A percentile compares a stretch with the other conserved stretches of the same genome.
Conservation (phyloP, 2,797 vertebrate genomes). For the Macroramphosus scolopax region DNA sequence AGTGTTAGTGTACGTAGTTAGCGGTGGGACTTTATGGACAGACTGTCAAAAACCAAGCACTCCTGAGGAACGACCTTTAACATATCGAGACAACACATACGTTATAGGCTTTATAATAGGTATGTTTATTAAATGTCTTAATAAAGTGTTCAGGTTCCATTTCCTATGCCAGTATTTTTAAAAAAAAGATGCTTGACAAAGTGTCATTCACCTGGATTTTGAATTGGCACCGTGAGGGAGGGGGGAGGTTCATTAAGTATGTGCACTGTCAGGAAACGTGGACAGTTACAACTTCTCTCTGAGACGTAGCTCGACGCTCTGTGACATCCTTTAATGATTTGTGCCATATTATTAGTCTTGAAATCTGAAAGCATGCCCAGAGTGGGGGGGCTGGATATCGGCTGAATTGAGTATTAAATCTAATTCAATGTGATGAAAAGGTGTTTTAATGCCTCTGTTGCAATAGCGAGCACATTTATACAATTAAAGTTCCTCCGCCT, state of each 20-base stretch:
- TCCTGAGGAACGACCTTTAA: constrained; percentile 46
- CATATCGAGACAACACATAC: constrained; percentile 41
- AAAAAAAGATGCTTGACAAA: constrained; percentile 5
- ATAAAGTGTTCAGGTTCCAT: constrained; percentile 33
- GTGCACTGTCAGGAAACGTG: constrained; percentile 26
- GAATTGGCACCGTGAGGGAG: constrained; percentile 26
- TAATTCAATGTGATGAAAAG: constrained; percentile 26
- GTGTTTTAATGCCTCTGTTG: constrained; percentile 27
- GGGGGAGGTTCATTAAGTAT: constrained; percentile 17
- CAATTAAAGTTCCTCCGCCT: constrained; percentile 17
- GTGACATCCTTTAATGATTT: constrained; percentile 23
- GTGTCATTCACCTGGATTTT: constrained; percentile 18
- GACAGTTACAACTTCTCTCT: constrained; percentile 15
- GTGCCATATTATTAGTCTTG: constrained; percentile 42
- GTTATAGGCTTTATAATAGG: constrained; percentile 26
- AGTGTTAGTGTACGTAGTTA: constrained; percentile 70
- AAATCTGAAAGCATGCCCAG: constrained; percentile 20
- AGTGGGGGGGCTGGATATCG: constrained; percentile 18
- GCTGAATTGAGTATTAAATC: constrained; percentile 23
- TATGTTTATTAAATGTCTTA: constrained; percentile 61
- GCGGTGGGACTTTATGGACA: constrained; percentile 56
- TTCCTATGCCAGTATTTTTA: constrained; percentile 43
- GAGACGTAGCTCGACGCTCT: too few species aligned
- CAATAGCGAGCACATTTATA: constrained; percentile 23
- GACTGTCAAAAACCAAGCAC: constrained; percentile 60